These are phyloP conservation scores for Dolichoris vasculosae DNA, from an alignment of 1,140 invertebrate species.

Conservation along the genomic window DNA sequence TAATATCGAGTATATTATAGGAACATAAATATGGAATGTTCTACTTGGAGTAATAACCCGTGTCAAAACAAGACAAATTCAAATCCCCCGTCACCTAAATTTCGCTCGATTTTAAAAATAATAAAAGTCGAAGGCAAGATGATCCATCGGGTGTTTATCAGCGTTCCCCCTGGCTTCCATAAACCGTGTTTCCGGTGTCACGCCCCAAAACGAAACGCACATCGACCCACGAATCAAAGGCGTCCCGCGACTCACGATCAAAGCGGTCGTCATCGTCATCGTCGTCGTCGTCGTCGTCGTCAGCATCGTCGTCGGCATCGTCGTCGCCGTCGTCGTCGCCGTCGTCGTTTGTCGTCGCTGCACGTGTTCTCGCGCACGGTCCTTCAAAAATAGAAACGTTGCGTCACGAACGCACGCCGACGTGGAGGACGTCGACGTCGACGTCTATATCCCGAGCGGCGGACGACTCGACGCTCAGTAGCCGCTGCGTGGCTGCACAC, in stretches of 20 bases:
- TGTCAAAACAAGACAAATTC: too few relatives aligned
- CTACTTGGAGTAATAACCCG: too few relatives aligned
- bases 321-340: background rate
- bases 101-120: too few relatives aligned
- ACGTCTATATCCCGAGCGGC: background rate
- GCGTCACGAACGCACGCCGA: constrained; percentile 18
- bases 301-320: too few relatives aligned
- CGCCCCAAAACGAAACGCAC: background rate
- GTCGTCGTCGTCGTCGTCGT: background rate
- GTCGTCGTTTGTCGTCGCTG: too few relatives aligned
- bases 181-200: background rate
- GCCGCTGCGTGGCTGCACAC: constrained; percentile 16
- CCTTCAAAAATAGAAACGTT: constrained; percentile 17
- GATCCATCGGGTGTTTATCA: too few relatives aligned
- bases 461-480: constrained; percentile 13
- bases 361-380: constrained; percentile 2
- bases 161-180: background rate
- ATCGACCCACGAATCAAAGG: too few relatives aligned
- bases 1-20: too few relatives aligned
- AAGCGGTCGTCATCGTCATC: background rate
- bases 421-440: constrained; percentile 1
- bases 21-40: too few relatives aligned
- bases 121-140: too few relatives aligned
- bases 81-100: too few relatives aligned
- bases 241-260: background rate